Conservation (phyloP, 2,888 invertebrate genomes). For the Philopedon plagiatum region DNA sequence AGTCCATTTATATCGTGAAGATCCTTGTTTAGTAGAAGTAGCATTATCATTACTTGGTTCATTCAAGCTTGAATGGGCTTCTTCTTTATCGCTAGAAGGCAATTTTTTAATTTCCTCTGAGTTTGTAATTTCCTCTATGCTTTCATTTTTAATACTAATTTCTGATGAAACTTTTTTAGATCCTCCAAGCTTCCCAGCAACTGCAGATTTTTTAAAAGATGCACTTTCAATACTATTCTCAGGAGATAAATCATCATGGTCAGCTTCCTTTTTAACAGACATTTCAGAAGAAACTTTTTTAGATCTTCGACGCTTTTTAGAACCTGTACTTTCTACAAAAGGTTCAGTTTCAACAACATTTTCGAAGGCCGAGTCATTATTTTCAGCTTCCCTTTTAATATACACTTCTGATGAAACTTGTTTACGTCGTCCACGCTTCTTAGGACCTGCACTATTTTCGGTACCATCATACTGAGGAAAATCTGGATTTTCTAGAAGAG, state of each 20-base stretch:
- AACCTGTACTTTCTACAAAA: not conserved
- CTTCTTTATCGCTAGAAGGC: not conserved
- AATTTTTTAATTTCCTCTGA: not conserved
- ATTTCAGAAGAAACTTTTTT: not conserved
- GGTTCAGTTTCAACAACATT: too few relatives aligned
- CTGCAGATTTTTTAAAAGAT: too few relatives aligned
- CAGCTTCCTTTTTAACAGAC: not conserved
- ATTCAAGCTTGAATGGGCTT: not conserved
- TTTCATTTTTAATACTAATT: not conserved
- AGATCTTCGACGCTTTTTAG: not conserved
- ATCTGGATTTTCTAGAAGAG: constrained; percentile 49
- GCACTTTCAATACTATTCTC: not conserved
- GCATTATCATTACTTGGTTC: not conserved
- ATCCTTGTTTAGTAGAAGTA: constrained; percentile 11
- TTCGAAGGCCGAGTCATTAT: too few relatives aligned
- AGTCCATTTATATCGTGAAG: constrained; percentile 51
- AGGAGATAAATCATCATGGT: not conserved
- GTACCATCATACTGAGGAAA: not conserved
- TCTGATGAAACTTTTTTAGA: too few relatives aligned
- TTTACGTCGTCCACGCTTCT: not conserved
- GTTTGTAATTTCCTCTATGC: not conserved
- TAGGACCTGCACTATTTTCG: not conserved
- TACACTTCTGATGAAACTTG: not conserved
- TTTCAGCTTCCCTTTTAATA: not conserved
- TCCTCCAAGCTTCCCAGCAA: too few relatives aligned